phyloP scores from a whole-genome alignment of 2,797 vertebrate species.

The Alcedo quadribrachys region DNA sequence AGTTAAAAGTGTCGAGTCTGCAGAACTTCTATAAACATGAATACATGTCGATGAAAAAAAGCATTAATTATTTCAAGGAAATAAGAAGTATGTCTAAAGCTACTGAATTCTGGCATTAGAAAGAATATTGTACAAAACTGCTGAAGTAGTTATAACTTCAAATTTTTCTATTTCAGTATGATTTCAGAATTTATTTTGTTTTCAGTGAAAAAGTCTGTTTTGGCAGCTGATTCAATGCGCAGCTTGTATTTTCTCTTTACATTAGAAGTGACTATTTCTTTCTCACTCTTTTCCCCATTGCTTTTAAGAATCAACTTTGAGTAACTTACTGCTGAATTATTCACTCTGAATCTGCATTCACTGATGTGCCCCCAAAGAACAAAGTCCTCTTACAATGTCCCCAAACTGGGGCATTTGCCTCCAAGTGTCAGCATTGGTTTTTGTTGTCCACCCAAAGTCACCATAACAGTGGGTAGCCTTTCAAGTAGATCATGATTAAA shows the following conservation, averaged over 20 bases:
- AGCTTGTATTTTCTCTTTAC: background rate
- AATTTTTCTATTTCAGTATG: background rate
- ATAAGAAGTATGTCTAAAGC: constrained; percentile 24
- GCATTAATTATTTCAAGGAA: constrained; percentile 22
- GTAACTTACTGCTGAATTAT: constrained; percentile 8
- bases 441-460: constrained; percentile 64
- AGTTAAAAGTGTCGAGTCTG: constrained; percentile 43
- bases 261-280: background rate
- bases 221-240: background rate
- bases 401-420: constrained; percentile 41
- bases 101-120: background rate
- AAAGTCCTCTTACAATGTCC: background rate
- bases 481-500: constrained; percentile 76
- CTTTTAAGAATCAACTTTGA: constrained; percentile 5
- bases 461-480: constrained; percentile 78
- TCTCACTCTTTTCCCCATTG: background rate
- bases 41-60: background rate
- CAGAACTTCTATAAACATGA: constrained; percentile 19
- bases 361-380: background rate
- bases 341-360: background rate
- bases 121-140: background rate
- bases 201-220: background rate
- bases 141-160: background rate
- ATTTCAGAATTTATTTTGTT: background rate
- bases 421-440: constrained; percentile 26